Conservation (phyloP, 2,888 invertebrate species). For the Pandemis corylana region DNA sequence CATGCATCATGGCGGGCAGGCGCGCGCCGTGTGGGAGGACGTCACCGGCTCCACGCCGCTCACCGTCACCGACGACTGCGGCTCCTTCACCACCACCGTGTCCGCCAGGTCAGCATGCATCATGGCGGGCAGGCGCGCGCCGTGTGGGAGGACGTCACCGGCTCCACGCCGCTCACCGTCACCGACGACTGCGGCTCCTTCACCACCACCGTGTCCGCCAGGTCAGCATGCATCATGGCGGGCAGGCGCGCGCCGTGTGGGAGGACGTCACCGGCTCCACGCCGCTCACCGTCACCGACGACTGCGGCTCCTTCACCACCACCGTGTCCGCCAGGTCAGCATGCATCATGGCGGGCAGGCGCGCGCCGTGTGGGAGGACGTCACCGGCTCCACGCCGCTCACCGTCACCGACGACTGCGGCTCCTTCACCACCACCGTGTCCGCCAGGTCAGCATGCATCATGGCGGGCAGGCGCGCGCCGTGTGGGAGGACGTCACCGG, state of each 20-base stretch:
- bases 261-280: constrained; percentile 99
- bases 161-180: constrained; percentile 98
- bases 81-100: constrained; percentile 99
- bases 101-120: constrained; percentile 89
- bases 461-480: no score
- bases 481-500: no score
- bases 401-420: no score
- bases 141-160: constrained; percentile 99
- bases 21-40: constrained; percentile 99
- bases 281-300: constrained; percentile 97
- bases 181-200: constrained; percentile 99
- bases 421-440: no score
- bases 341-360: no score
- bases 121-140: constrained; percentile 95
- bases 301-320: constrained; percentile 99
- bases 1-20: constrained; percentile 86
- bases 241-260: constrained; percentile 97
- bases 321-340: constrained; percentile 94
- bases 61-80: constrained; percentile 98
- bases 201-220: constrained; percentile 99
- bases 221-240: constrained; percentile 62
- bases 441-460: no score
- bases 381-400: no score
- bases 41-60: constrained; percentile 99
- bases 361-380: no score